Conservation (phyloP, 2,797 vertebrate species). For the Chaunax sp. region DNA sequence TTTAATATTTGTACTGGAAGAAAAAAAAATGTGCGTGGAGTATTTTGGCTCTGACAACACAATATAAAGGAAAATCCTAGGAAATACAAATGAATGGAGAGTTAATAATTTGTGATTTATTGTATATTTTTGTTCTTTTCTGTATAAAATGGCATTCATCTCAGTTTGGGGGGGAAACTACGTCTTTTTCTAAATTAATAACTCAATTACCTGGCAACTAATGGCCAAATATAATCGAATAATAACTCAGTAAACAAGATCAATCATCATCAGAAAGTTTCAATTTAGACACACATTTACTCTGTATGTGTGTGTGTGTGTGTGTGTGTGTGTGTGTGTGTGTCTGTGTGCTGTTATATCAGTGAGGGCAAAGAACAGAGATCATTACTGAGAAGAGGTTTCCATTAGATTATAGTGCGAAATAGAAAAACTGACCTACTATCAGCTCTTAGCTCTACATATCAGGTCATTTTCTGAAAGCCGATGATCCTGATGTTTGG, state of each 20-base stretch:
- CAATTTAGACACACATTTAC: constrained; percentile 6
- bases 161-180: constrained; percentile 42
- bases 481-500: constrained; percentile 31
- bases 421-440: constrained; percentile 26
- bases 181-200: constrained; percentile 70
- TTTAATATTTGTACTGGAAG: constrained; percentile 1
- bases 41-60: not conserved
- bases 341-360: not conserved
- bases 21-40: constrained; percentile 9
- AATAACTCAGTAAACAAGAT: constrained; percentile 58
- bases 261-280: constrained; percentile 69
- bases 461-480: constrained; percentile 30
- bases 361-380: constrained; percentile 1
- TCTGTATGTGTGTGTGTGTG: not conserved
- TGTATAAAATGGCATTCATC: no score
- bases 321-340: not conserved
- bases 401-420: constrained; percentile 15
- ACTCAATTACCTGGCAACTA: constrained; percentile 63
- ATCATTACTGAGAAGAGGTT: constrained; percentile 5
- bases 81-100: constrained; percentile 3
- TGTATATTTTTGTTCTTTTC: not conserved
- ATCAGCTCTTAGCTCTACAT: constrained; percentile 25
- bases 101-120: constrained; percentile 16
- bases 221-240: constrained; percentile 64
- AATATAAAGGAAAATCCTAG: not conserved